Evolutionary conservation across 2,888 invertebrate species (phyloP).

Genomic region (Linnaemya vulpina): DNA sequence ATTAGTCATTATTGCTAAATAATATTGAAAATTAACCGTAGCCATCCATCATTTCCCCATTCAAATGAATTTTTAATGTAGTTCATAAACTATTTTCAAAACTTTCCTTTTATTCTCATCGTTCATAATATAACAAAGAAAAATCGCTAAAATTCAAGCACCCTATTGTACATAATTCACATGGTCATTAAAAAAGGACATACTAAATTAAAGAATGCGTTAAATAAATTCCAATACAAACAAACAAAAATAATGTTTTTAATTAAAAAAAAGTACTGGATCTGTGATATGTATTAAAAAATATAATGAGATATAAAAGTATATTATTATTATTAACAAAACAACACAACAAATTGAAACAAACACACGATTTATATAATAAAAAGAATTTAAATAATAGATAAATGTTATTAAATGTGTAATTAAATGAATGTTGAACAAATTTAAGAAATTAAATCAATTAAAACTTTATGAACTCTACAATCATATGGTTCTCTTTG

Average conservation of each 20-base stretch:
- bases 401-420: conserved; percentile 72
- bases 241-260: conserved; percentile 74
- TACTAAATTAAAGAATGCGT: conserved; percentile 58
- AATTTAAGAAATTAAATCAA: conserved; percentile 60
- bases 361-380: conserved; percentile 43
- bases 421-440: conserved; percentile 74
- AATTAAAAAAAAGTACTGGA: conserved; percentile 82
- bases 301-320: conserved; percentile 73
- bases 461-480: conserved; percentile 33
- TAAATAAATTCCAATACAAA: conserved; percentile 72
- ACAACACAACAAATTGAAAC: conserved; percentile 52
- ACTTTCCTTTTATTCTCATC: conserved; percentile 23
- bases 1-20: conserved; percentile 24
- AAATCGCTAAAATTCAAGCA: conserved; percentile 44
- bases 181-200: conserved; percentile 64
- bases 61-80: conserved; percentile 63
- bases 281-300: conserved; percentile 83
- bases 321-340: conserved; percentile 63
- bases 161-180: conserved; percentile 64
- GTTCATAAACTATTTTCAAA: background rate
- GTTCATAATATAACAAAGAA: background rate
- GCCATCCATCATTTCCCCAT: conserved; percentile 18
- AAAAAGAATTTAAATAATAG: conserved; percentile 73
- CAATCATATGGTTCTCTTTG: conserved; percentile 32
- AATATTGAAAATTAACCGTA: conserved; percentile 26